Evolutionary conservation across 2,888 invertebrate genomes (phyloP), one percentile per base, ranked within the genome.

Genomic region (Drosophila emarginata): DNA sequence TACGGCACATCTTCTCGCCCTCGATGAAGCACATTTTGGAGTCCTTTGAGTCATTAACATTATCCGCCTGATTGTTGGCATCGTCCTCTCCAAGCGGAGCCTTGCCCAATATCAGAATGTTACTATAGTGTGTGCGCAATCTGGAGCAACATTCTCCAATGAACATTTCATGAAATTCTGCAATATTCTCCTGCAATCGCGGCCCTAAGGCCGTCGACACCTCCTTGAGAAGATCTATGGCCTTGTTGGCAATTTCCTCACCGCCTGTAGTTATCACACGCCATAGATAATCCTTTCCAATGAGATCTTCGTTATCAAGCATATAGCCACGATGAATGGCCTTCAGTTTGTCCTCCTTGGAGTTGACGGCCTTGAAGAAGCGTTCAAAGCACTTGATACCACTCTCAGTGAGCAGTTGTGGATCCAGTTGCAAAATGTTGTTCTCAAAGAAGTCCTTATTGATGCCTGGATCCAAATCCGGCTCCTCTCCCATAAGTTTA

Each of bases 241-340:
- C 99, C 83, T 97, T 96, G 88, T 95, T 95, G 11, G 98, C 97
- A 82, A 99, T 98, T 85, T 98, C 98, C 90, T 98, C 98, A 1
- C 96, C 95, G 78, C 97, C 97, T 78, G 96, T 95, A 21, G 97
- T 96, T 79, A 98, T 97, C 36, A 97, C 96, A 92, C 96, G 94
- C 99, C 99, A 99, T 85, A 99, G 93, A 93, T 99, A 99, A 92
- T 99, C 98, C 90, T 97, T 95, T 76, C 99, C 99, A 90, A 98
- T 97, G 89, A 99, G 94, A 93, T 98, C 98, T 80, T 97, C 95
- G 92, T 98, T 97, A 91, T 98, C 97, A 93, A 98, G 96, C 88
- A 97, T 93, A 92, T 96, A 95, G 74, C 96, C 95, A 84, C 97
- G 94, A 89, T 97, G 93, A 91, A 97, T 97, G 71, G 95, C 93